phyloP scores from a whole-genome alignment of 2,113 vertebrate species.

The Vulpes lagopus region DNA sequence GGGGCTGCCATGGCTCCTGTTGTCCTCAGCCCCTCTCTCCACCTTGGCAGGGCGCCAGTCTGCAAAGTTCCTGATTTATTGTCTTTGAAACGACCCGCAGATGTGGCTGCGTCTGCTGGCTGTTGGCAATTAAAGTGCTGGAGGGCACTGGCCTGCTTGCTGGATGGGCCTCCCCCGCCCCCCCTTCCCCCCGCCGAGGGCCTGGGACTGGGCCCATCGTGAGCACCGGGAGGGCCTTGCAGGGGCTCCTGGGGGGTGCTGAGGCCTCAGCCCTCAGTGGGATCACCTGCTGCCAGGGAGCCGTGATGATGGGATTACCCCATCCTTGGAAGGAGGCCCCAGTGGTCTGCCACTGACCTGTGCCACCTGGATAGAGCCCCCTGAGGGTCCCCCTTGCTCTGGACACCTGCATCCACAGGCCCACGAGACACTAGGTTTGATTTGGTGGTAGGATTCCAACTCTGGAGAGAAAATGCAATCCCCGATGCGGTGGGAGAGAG shows the following conservation, averaged over 20 bases:
- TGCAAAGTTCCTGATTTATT: conserved; percentile 33
- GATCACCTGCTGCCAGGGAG: too few relatives aligned
- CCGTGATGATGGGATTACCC: accelerated
- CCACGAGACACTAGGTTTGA: accelerated
- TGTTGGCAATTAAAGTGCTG: neutral
- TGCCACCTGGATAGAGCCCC: accelerated
- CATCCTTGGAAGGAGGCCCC: too few relatives aligned
- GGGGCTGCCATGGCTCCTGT: accelerated
- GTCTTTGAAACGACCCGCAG: conserved; percentile 40
- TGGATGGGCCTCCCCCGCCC: accelerated
- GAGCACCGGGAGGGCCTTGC: accelerated
- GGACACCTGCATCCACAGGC: accelerated
- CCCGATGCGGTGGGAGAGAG: neutral
- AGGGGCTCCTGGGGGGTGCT: neutral
- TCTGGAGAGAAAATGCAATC: neutral
- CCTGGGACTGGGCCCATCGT: accelerated
- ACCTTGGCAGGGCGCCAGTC: neutral
- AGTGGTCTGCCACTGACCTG: accelerated
- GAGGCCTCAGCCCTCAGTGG: accelerated
- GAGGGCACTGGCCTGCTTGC: neutral
- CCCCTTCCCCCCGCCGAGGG: too few relatives aligned
- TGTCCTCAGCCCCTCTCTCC: neutral
- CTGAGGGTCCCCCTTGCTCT: accelerated
- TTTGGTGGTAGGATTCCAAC: neutral
- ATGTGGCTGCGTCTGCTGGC: conserved; percentile 2